phyloP scores from a whole-genome alignment of 1,140 invertebrate species.

The Dreissena polymorpha region DNA sequence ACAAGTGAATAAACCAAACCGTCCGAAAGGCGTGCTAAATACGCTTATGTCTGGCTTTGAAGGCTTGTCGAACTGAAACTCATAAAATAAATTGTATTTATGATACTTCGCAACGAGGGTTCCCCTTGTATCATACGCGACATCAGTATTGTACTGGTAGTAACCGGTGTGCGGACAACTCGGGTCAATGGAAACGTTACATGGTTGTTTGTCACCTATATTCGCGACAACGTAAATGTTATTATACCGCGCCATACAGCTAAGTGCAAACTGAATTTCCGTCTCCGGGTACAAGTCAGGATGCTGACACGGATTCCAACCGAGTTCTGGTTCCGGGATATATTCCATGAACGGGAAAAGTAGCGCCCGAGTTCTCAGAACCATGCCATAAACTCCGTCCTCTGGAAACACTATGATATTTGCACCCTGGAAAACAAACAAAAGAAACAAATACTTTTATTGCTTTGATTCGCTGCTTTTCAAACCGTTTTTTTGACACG shows the following conservation, averaged over 20 bases:
- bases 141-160: conserved; percentile 87
- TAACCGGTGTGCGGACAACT: conserved; percentile 80
- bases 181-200: conserved; percentile 77
- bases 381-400: conserved; percentile 81
- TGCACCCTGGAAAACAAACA: too few relatives aligned
- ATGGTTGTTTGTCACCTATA: conserved; percentile 84
- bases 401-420: conserved; percentile 94
- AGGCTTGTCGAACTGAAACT: conserved; percentile 83
- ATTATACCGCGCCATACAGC: conserved; percentile 82
- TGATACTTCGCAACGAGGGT: too few relatives aligned
- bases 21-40: conserved; percentile 88
- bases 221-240: conserved; percentile 87
- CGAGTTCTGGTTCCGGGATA: conserved; percentile 69
- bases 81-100: conserved; percentile 82
- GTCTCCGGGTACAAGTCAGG: conserved; percentile 32
- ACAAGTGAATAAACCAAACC: conserved; percentile 89
- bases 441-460: too few relatives aligned
- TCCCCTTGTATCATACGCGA: conserved; percentile 86
- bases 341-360: conserved; percentile 67
- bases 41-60: conserved; percentile 53
- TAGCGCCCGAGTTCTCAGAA: conserved; percentile 38
- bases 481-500: too few relatives aligned
- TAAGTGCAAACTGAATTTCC: conserved; percentile 72
- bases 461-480: too few relatives aligned
- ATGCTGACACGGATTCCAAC: conserved; percentile 66